Percentiles rank a stretch among this genome's conserved stretches.
These are phyloP conservation scores for Mastigias papua DNA, from an alignment of 30 jellyfish, hydroid and myxozoan genomes.

Conservation along the genomic window DNA sequence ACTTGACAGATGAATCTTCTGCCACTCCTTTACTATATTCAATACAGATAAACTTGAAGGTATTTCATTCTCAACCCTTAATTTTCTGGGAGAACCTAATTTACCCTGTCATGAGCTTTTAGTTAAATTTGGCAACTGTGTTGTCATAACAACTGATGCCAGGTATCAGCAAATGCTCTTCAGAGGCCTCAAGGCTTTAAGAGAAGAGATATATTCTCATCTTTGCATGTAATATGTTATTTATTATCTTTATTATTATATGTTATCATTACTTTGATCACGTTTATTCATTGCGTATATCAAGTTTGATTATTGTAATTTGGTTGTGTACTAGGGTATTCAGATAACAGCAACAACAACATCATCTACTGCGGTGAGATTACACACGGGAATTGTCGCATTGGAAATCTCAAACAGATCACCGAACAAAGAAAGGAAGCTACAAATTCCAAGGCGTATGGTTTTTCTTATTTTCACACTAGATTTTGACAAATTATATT, in stretches of 20 bases:
- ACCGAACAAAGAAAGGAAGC: slow-evolving; percentile 72
- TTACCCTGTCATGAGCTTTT: too few relatives aligned
- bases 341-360: slow-evolving; percentile 95
- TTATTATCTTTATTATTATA: too few relatives aligned
- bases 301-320: neutral
- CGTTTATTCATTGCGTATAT: too few relatives aligned
- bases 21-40: slow-evolving; percentile 79
- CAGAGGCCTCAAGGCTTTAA: too few relatives aligned
- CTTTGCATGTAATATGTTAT: too few relatives aligned
- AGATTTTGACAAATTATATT: too few relatives aligned
- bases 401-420: slow-evolving; percentile 86
- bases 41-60: slow-evolving; percentile 82
- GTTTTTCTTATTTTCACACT: neutral
- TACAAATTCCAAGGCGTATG: slow-evolving; percentile 63
- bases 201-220: too few relatives aligned
- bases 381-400: slow-evolving; percentile 90
- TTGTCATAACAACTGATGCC: too few relatives aligned
- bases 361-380: slow-evolving; percentile 87
- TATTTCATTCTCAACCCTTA: neutral
- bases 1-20: slow-evolving; percentile 37
- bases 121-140: too few relatives aligned
- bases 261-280: too few relatives aligned
- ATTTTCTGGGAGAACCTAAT: too few relatives aligned
- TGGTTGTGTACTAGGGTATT: slow-evolving; percentile 81
- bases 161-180: too few relatives aligned